phyloP scores from a whole-genome alignment of 2,113 vertebrate species.

The Gnathonemus echidnorhynchus region DNA sequence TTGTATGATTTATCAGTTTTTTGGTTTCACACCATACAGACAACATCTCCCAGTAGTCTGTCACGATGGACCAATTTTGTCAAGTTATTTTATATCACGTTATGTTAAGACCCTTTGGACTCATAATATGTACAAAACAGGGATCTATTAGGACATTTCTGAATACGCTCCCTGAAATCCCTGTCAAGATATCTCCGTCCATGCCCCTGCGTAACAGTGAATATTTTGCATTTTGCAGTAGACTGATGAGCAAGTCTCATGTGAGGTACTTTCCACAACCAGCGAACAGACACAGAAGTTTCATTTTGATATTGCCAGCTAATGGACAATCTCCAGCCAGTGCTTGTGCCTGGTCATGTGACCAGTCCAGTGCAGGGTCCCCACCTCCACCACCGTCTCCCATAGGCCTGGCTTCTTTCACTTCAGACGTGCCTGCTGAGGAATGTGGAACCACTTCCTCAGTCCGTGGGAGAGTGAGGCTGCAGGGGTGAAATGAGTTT shows the following conservation, averaged over 20 bases:
- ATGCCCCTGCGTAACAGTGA: background rate
- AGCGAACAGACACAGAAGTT: background rate
- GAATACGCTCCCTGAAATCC: background rate
- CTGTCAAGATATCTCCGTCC: background rate
- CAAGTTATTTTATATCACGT: background rate
- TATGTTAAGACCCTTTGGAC: background rate
- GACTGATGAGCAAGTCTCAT: background rate
- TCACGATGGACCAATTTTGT: background rate
- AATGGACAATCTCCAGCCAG: background rate
- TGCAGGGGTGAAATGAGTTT: background rate
- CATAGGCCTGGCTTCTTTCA: background rate
- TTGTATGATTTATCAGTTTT: background rate
- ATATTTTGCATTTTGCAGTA: background rate
- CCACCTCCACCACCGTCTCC: background rate
- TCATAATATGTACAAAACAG: background rate
- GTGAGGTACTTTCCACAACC: background rate
- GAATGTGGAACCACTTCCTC: background rate
- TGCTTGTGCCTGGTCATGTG: background rate
- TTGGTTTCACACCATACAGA: background rate
- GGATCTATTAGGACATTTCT: background rate
- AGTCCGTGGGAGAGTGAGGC: background rate
- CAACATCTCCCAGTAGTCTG: background rate
- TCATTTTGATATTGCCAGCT: background rate
- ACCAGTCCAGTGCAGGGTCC: background rate
- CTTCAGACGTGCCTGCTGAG: background rate